phyloP scores from a whole-genome alignment of 1,140 invertebrate species.

The Aethina tumida region DNA sequence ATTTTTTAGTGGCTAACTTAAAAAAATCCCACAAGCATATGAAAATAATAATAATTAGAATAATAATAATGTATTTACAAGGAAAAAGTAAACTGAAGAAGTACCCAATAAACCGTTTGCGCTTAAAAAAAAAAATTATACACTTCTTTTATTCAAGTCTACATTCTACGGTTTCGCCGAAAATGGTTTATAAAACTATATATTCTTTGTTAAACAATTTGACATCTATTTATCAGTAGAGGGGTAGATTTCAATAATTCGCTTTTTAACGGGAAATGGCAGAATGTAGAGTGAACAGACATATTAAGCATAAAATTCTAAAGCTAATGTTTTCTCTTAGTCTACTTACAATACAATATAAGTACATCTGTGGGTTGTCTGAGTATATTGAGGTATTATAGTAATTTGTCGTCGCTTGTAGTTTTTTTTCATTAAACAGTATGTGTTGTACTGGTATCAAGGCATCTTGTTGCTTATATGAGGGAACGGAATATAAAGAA shows the following conservation, averaged over 20 bases:
- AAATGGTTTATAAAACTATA: not conserved
- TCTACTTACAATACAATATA: constrained; percentile 36
- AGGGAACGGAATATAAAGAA: constrained; percentile 23
- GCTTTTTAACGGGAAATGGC: constrained; percentile 3
- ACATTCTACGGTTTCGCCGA: constrained; percentile 4
- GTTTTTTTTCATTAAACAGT: constrained; percentile 29
- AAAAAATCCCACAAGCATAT: constrained; percentile 28
- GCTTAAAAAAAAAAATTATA: constrained; percentile 19
- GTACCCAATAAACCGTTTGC: constrained; percentile 21
- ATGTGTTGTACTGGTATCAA: constrained; percentile 38
- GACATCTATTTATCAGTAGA: not conserved
- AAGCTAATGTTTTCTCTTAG: constrained; percentile 30
- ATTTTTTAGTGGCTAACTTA: constrained; percentile 25
- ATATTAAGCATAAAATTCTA: constrained; percentile 18
- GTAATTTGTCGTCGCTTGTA: constrained; percentile 32
- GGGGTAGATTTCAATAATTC: constrained; percentile 5
- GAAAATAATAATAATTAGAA: constrained; percentile 14
- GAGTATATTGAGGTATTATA: constrained; percentile 39
- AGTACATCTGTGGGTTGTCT: constrained; percentile 38
- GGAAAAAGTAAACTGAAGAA: constrained; percentile 15
- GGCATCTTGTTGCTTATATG: constrained; percentile 36
- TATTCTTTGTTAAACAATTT: not conserved
- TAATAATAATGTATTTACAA: constrained; percentile 22
- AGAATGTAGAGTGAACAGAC: constrained; percentile 10
- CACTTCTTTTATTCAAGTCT: constrained; percentile 13